Evolutionary conservation across 2,113 vertebrate genomes (phyloP).

Genomic region (Sinocyclocheilus rhinocerous): DNA sequence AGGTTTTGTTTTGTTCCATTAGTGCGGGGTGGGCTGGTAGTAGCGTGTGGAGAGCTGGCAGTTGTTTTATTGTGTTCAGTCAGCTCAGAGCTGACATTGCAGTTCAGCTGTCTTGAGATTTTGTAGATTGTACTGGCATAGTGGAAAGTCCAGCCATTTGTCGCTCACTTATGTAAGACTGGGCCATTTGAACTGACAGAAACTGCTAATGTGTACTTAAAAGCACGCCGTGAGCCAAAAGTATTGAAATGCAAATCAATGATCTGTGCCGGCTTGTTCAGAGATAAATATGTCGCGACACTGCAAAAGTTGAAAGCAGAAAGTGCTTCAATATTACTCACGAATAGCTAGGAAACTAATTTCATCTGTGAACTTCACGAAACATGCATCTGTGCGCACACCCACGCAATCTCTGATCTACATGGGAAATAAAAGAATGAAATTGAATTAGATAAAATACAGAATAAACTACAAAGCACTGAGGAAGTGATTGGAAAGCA

Average conservation of each 20-base stretch:
- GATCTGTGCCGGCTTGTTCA: not conserved
- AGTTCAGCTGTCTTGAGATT: slow-evolving; percentile 12
- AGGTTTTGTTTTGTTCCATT: not conserved
- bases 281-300: not conserved
- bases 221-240: not conserved
- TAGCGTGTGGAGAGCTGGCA: slow-evolving; percentile 5
- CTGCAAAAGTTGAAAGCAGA: not conserved
- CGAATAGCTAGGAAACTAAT: not conserved
- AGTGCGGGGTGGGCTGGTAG: not conserved
- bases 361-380: not conserved
- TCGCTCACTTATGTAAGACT: not conserved
- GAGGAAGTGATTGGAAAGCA: too few relatives aligned
- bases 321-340: not conserved
- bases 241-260: slow-evolving; percentile 31
- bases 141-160: slow-evolving; percentile 6
- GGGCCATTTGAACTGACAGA: not conserved
- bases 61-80: slow-evolving; percentile 13
- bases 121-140: not conserved
- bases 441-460: not conserved
- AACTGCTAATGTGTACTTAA: slow-evolving; percentile 29
- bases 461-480: not conserved
- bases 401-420: not conserved
- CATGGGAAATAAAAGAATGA: not conserved
- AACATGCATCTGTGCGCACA: not conserved
- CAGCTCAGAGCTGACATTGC: not conserved